These are phyloP conservation scores for Gambusia yucatana DNA, from an alignment of 2,797 vertebrate species.

Conservation along the genomic window DNA sequence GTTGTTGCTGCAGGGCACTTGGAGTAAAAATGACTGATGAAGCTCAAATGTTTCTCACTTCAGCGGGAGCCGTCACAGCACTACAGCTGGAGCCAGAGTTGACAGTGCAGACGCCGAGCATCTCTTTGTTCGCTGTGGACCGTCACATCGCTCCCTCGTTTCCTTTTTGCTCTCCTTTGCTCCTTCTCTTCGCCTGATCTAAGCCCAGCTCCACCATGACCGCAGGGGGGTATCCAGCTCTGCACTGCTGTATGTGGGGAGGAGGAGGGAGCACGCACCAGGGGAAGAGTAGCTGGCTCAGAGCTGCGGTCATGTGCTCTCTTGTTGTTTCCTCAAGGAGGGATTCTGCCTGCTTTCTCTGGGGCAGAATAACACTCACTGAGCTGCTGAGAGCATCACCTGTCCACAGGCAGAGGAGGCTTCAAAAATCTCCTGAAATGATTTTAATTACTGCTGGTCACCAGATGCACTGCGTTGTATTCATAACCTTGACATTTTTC, in stretches of 20 bases:
- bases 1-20: slow-evolving; percentile 52
- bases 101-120: slow-evolving; percentile 70
- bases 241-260: slow-evolving; percentile 48
- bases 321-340: slow-evolving; percentile 73
- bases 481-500: background rate
- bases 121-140: slow-evolving; percentile 64
- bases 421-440: slow-evolving; percentile 27
- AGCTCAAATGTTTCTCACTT: slow-evolving; percentile 61
- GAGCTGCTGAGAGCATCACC: slow-evolving; percentile 43
- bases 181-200: slow-evolving; percentile 60
- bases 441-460: slow-evolving; percentile 19
- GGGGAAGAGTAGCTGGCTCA: slow-evolving; percentile 68
- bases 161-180: slow-evolving; percentile 16
- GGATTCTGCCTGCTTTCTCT: slow-evolving; percentile 51
- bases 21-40: slow-evolving; percentile 66
- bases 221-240: slow-evolving; percentile 72
- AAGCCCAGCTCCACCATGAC: slow-evolving; percentile 65
- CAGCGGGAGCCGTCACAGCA: slow-evolving; percentile 59
- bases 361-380: slow-evolving; percentile 57
- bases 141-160: slow-evolving; percentile 47
- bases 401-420: slow-evolving; percentile 18
- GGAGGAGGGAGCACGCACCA: slow-evolving; percentile 50
- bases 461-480: background rate
- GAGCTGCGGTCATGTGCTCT: slow-evolving; percentile 71
- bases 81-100: slow-evolving; percentile 56